phyloP scores from a whole-genome alignment of 2,113 vertebrate genomes.

The Saimiri boliviensis region DNA sequence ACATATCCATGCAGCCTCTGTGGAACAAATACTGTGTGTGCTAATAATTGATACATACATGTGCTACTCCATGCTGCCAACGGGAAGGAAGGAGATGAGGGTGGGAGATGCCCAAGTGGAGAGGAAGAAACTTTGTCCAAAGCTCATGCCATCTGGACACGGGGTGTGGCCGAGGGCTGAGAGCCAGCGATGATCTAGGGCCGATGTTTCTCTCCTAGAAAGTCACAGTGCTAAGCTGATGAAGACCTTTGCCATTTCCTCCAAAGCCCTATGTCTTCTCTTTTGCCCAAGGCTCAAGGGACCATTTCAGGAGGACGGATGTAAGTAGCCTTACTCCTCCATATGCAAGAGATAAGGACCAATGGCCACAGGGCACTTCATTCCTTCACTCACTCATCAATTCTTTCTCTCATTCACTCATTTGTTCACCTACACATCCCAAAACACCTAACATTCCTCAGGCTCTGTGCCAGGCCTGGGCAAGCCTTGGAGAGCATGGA shows the following conservation, averaged over 20 bases:
- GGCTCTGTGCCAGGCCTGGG: background rate
- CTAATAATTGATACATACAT: background rate
- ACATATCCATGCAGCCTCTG: background rate
- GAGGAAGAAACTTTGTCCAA: background rate
- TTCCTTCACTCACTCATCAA: background rate
- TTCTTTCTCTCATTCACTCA: background rate
- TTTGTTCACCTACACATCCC: background rate
- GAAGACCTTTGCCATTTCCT: background rate
- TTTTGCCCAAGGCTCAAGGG: background rate
- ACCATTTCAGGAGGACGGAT: background rate
- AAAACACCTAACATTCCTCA: background rate
- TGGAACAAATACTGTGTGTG: background rate
- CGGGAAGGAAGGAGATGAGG: conserved; percentile 48
- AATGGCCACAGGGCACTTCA: background rate
- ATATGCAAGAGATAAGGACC: fast-evolving
- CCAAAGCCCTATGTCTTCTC: background rate
- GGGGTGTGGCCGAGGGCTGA: background rate
- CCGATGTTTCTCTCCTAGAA: background rate
- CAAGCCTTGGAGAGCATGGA: background rate
- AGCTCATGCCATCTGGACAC: conserved; percentile 22
- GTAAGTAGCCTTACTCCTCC: background rate
- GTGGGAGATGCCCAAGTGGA: background rate
- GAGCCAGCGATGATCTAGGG: background rate
- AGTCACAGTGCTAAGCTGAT: background rate
- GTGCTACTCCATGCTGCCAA: background rate